Evolutionary conservation across 35 echinoderm and acorn worm species (phyloP), one percentile per base, ranked within the genome.

Genomic region (Apostichopus japonicus): DNA sequence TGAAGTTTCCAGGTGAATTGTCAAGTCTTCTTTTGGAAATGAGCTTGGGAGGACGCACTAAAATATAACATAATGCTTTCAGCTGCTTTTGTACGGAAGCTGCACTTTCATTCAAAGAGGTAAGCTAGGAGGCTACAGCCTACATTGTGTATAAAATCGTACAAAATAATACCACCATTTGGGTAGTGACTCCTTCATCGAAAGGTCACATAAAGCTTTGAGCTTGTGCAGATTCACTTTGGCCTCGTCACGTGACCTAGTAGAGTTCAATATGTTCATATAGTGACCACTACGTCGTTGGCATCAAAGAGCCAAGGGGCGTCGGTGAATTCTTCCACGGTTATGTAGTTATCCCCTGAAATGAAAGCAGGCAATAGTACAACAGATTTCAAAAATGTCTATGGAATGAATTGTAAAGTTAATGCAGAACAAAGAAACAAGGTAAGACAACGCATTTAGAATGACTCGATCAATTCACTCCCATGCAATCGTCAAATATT

Each of bases 221-320:
- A 17, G 19, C 63, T 15, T 67, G 63, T 4, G 63, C 63, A 10
- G 11, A 15, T 11, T 15, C 11, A 10, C 63, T 15, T 10, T 67
- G 11, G 63, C 63, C 63, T 44, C 33, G 63, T 67, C 63, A 67
- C 63, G 9, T 67, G 63, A 67, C 63, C 19, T 67, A 15, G 11
- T 67, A 19, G 19, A 11, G 8, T 19, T 67, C 11, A 11, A 10
- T 8, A 4, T 5, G 19, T 11, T 80, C 78, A 80, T 15, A 80
- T 5, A 15, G 23, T 80, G 22, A 80, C 25, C 23, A 80, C 78
- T 6, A 80, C 52, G 14, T 80, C 78, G 11, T 80, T 80, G 23
- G 78, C 78, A 80, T 80, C 24, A 80, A 80, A 80, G 6, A 80
- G 52, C 78, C 78, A 80, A 80, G 78, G 78, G 33, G 78, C 78